Evolutionary conservation across 1,140 invertebrate genomes (phyloP), one percentile per base, ranked within the genome.

Genomic region (Drosophila carrolli): DNA sequence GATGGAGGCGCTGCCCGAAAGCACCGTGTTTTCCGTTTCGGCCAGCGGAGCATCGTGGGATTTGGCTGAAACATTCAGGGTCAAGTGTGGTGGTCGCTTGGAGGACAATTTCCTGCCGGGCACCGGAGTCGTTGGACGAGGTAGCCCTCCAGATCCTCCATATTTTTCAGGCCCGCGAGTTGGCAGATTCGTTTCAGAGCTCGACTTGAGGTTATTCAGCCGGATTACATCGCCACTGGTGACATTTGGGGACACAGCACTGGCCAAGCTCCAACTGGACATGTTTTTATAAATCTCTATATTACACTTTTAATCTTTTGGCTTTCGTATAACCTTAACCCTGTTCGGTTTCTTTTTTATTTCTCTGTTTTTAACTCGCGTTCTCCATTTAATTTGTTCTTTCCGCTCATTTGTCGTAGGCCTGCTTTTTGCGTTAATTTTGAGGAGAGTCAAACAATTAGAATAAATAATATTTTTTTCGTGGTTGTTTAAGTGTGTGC

Each of bases 261-360:
- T 89, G 44, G 83, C 83, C 76, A 88, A 83, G 58, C 83, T 88
- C 83, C 83, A 88, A 59, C 83, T 88, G 53, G 83, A 88, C 83
- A 88, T 88, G 37, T 10, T 57, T 6, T 27, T 54, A 6, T 43
- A 19, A 48, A 19, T 47, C 48, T 41, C 13, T 37, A 63, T n/a
- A 23, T 23, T 23, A 23, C 41, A 41, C 58, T 55, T 74, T 70
- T 70, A 65, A 73, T 74, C 40, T 54, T 44, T 38, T 11, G 46
- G 47, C 48, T 54, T 60, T 66, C 27, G 9, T 63, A 7, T 57
- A 57, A 47, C 47, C 35, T 72, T 56, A 71, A 57, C 51, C 9
- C 37, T 40, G 7, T 43, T 35, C 7, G 55, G 19, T 55, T 61
- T 62, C 38, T 56, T 35, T 77, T 56, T 23, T 58, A 44, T 44